Evolutionary conservation across 92 coral and sea anemone species (phyloP).

Genomic region (Plumapathes pennacea): DNA sequence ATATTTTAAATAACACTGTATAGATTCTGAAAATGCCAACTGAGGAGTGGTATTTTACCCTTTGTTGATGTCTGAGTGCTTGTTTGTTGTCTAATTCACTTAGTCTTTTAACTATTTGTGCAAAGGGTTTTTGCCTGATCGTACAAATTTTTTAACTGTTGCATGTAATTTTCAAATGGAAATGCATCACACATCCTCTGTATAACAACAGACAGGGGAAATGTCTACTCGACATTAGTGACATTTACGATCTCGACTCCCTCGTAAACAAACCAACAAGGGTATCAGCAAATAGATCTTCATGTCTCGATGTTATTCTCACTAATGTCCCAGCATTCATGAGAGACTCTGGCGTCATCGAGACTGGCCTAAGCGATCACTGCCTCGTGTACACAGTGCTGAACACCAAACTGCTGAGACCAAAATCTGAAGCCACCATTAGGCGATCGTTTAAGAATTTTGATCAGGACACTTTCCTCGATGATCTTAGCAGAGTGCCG

Average conservation of each 20-base stretch:
- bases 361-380: constrained; percentile 37
- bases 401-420: constrained; percentile 35
- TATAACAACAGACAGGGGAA: neutral
- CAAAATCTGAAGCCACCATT: constrained; percentile 4
- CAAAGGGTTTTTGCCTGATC: neutral
- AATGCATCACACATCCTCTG: neutral
- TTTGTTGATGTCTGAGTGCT: too few species aligned
- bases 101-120: too few species aligned
- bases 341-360: constrained; percentile 25
- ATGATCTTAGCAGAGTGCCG: constrained; percentile 9
- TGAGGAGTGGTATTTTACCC: too few species aligned
- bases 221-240: too few species aligned
- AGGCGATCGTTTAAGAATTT: constrained; percentile 21
- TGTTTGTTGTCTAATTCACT: too few species aligned
- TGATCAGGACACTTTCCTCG: constrained; percentile 14
- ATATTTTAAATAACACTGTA: too few species aligned
- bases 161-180: too few species aligned
- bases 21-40: too few species aligned
- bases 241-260: too few species aligned
- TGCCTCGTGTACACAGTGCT: constrained; percentile 28
- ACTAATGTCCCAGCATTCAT: constrained; percentile 43
- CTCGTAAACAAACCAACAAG: constrained; percentile 26
- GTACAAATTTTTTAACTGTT: constrained; percentile 1
- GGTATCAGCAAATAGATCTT: constrained; percentile 10
- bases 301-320: constrained; percentile 46